Evolutionary conservation across 2,888 invertebrate species (phyloP).

Genomic region (Eledona agricola): DNA sequence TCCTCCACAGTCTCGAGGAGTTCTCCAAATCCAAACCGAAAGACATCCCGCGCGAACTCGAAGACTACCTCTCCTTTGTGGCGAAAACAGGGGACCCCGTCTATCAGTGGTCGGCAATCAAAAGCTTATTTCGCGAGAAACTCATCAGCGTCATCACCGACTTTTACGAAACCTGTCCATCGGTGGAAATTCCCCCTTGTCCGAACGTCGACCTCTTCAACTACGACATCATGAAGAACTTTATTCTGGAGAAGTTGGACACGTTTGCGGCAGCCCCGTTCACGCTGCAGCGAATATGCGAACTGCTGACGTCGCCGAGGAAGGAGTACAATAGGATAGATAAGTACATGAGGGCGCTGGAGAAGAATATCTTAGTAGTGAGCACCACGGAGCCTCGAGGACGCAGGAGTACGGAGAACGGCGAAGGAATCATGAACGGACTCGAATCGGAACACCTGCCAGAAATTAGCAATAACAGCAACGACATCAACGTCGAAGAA

Average conservation of each 20-base stretch:
- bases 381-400: slow-evolving; percentile 77
- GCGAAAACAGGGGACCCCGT: slow-evolving; percentile 94
- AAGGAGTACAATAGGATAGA: slow-evolving; percentile 96
- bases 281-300: slow-evolving; percentile 95
- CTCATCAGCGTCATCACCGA: slow-evolving; percentile 86
- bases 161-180: slow-evolving; percentile 82
- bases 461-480: slow-evolving; percentile 63
- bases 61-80: slow-evolving; percentile 88
- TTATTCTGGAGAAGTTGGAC: slow-evolving; percentile 82
- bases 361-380: slow-evolving; percentile 92
- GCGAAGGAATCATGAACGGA: slow-evolving; percentile 71
- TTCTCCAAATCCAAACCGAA: slow-evolving; percentile 79
- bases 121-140: slow-evolving; percentile 88
- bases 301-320: slow-evolving; percentile 87
- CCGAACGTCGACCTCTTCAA: slow-evolving; percentile 92
- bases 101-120: slow-evolving; percentile 90
- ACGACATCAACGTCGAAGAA: slow-evolving; percentile 68
- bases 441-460: slow-evolving; percentile 67
- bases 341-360: slow-evolving; percentile 96
- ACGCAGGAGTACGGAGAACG: slow-evolving; percentile 72
- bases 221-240: slow-evolving; percentile 87
- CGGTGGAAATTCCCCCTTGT: slow-evolving; percentile 81
- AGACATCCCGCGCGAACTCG: slow-evolving; percentile 87
- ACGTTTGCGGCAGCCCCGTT: slow-evolving; percentile 91
- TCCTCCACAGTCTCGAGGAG: slow-evolving; percentile 83